Base-by-base conservation (phyloP, 2,113 vertebrate species). In the Chaenogobius annularis region DNA sequence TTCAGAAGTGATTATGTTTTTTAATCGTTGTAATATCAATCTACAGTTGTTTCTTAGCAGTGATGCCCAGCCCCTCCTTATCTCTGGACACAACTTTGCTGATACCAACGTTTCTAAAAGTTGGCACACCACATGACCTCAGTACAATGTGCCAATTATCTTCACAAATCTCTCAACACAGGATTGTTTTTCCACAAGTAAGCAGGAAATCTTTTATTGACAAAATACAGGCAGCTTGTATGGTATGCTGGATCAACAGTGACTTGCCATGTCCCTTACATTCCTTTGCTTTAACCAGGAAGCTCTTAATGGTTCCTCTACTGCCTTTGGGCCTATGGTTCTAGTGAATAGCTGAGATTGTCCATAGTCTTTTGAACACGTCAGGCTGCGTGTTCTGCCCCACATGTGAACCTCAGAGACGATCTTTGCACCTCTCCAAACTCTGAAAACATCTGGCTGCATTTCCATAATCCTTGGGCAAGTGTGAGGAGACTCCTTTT, bases 271-370 rank as follows among this genome's bases (percentile, higher is more conserved):
- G 66, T 77, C 69, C 84, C 70, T 88, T 82, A 83, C 78, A 84
- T 77, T 83, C 85, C 76, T 81, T 68, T 5, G 72, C 73, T 54
- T 85, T 77, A 65, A 69, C n/a, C 72, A 71, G 66, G 83, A 84
- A 87, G 84, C 83, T 78, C 80, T 86, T 85, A 82, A 85, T 74
- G 37, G 61, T 69, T 78, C 75, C 85, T 83, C 75, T 80, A 84
- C 70, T 75, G 11, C 83, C 82, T 85, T 81, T 85, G 86, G 77
- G 80, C 76, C 52, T 84, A 70, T 83, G 83, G 79, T 73, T 35
- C 81, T 73, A 81, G 61, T 84, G 80, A 83, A 84, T 79, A 85
- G 87, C 79, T 62, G 79, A 85, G 82, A 14, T 87, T 87, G 83
- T 66, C 69, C 72, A 65, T 78, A 54, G 75, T 81, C 75, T 82